A percentile compares a stretch with the other conserved stretches of the same genome.
These are phyloP conservation scores for Aspidoscelis tigris DNA, from an alignment of 2,113 vertebrate genomes.

Conservation along the genomic window DNA sequence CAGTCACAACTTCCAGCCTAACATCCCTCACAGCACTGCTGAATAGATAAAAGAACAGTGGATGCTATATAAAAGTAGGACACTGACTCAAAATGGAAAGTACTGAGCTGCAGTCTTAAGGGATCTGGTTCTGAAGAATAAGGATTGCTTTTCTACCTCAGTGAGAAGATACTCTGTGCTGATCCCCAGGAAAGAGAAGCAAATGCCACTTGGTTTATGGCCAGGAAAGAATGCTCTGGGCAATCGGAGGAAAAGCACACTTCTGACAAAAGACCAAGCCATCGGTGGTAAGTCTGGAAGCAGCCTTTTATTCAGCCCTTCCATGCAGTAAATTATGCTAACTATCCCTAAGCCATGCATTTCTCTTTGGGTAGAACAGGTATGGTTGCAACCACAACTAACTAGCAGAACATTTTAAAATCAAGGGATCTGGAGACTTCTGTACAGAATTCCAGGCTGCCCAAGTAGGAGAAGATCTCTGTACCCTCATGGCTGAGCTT, in stretches of 20 bases:
- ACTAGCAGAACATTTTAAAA: neutral
- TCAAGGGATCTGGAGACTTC: neutral
- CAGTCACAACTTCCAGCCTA: too few relatives aligned
- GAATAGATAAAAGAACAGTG: too few relatives aligned
- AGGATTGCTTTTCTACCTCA: neutral
- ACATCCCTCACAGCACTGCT: too few relatives aligned
- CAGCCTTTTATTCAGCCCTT: neutral
- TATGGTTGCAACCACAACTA: neutral
- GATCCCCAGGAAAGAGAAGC: too few relatives aligned
- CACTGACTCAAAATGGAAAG: too few relatives aligned
- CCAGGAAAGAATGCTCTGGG: too few relatives aligned
- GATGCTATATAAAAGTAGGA: too few relatives aligned
- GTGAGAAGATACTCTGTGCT: neutral
- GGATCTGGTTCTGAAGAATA: neutral
- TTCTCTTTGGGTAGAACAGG: neutral
- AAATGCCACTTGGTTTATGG: too few relatives aligned
- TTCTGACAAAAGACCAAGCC: neutral
- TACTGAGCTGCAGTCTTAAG: neutral
- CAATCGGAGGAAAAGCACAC: neutral
- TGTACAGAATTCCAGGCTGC: neutral
- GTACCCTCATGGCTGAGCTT: neutral
- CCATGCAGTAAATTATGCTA: neutral
- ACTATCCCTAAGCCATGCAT: neutral
- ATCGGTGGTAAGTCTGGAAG: neutral
- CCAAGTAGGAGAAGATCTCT: neutral